Percentiles rank a stretch among this genome's conserved stretches.
These are phyloP conservation scores for Eriocheir sinensis DNA, from an alignment of 1,140 invertebrate genomes.

Conservation along the genomic window DNA sequence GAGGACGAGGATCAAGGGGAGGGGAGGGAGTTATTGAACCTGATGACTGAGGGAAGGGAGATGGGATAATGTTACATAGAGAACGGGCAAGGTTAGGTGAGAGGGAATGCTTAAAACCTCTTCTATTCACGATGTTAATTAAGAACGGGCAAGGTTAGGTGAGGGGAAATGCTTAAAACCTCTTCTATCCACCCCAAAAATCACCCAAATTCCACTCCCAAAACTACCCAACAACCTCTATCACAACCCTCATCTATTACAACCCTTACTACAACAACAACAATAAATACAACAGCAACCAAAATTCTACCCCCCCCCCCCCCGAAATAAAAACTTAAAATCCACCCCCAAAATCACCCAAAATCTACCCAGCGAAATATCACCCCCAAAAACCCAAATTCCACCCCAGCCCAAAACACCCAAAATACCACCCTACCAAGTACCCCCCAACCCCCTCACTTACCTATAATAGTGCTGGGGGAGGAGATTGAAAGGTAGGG, in stretches of 20 bases:
- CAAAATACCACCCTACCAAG: background rate
- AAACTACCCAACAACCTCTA: background rate
- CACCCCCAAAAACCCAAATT: background rate
- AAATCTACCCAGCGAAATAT: background rate
- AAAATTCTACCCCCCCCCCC: no score
- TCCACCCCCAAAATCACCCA: background rate
- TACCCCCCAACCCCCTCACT: background rate
- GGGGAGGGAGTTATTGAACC: no score
- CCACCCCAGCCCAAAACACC: no score
- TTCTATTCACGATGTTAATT: no score
- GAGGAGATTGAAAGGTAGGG: background rate
- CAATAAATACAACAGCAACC: background rate
- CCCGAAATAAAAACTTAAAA: background rate
- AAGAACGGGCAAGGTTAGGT: no score
- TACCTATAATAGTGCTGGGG: slow-evolving; percentile 17
- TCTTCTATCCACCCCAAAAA: no score
- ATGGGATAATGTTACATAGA: no score
- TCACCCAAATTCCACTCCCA: background rate
- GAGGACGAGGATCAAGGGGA: background rate
- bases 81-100: no score
- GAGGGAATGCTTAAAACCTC: no score
- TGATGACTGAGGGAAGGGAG: no score
- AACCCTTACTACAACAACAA: background rate
- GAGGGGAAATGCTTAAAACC: no score
- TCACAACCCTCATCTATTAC: background rate